Percentiles rank a stretch among this genome's conserved stretches.
Conservation (phyloP, 2,113 vertebrate genomes). For the Poecilia latipinna region DNA sequence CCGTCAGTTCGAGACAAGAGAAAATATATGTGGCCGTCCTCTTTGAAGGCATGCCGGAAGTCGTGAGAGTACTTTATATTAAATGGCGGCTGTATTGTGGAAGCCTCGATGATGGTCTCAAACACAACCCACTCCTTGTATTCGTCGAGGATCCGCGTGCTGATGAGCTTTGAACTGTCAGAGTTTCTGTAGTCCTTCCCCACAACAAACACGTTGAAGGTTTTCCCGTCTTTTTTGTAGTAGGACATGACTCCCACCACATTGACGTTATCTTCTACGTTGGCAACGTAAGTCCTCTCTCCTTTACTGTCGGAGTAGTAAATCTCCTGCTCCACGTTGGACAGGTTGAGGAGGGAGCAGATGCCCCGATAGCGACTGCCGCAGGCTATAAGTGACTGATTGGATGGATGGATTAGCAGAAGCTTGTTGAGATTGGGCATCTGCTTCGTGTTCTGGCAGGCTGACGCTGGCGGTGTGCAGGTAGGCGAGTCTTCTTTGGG, state of each 20-base stretch:
- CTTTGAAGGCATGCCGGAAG: constrained; percentile 85
- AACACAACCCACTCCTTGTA: constrained; percentile 86
- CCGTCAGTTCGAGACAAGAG: constrained; percentile 89
- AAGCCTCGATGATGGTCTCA: constrained; percentile 88
- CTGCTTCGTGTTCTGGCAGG: constrained; percentile 80
- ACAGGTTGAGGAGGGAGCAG: constrained; percentile 88
- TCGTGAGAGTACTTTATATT: constrained; percentile 80
- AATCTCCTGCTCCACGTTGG: constrained; percentile 80
- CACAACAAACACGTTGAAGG: constrained; percentile 84
- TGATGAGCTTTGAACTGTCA: constrained; percentile 93
- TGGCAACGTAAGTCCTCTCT: constrained; percentile 92
- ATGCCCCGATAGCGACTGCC: constrained; percentile 94
- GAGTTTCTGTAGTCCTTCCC: constrained; percentile 91
- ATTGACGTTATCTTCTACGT: constrained; percentile 86
- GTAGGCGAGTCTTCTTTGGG: constrained; percentile 85
- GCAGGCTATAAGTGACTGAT: constrained; percentile 85
- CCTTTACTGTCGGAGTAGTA: constrained; percentile 90
- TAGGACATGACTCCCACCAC: constrained; percentile 91
- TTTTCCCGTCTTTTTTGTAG: not conserved
- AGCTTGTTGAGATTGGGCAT: constrained; percentile 92
- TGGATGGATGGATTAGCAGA: constrained; percentile 82
- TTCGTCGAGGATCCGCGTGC: constrained; percentile 88
- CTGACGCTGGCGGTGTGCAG: constrained; percentile 89
- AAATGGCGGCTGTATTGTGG: constrained; percentile 84
- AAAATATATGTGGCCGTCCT: constrained; percentile 87